Evolutionary conservation across 1,140 invertebrate species (phyloP), one percentile per base, ranked within the genome.

Genomic region (Cherax destructor): DNA sequence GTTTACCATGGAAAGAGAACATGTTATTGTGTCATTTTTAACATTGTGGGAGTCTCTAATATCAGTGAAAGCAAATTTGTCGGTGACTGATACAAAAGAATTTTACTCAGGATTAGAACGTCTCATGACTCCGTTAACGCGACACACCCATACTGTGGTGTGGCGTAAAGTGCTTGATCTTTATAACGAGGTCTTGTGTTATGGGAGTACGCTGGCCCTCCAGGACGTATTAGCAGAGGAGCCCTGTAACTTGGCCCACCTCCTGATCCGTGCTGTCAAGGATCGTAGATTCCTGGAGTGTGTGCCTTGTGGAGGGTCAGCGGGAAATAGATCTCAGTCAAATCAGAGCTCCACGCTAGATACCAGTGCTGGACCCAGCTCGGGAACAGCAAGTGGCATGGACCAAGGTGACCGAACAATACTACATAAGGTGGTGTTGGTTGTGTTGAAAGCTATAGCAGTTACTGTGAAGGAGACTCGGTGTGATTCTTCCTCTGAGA

Each of bases 41-140:
- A 96, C 97, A 85, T 94, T 98, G 13, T 98, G 97, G 97, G 97
- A 98, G 94, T 97, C 97, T 91, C 97, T 97, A n/a, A 98, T 98
- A 94, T 98, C 97, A 77, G 97, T 98, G 0, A 98, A 97, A 94
- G 97, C 97, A 18, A 98, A 98, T 95, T 95, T 98, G 47, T 98
- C 97, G 41, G 96, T 98, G 16, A 96, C 97, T 88, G 97, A 98
- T 94, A 98, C 97, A 4, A 97, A 98, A 94, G 96, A 97, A 6
- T 98, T 98, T 94, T 98, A 98, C 94, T 96, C 97, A 30, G 96
- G 98, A 93, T 94, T 98, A 88, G 97, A 98, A 93, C 96, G 96
- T 93, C 97, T 98, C 94, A 97, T 98, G 47, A 95, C 96, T 83
- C 95, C 98, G 77, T 94, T 98, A 56, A 96, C 95, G 92, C 96